A percentile compares a stretch with the other conserved stretches of the same genome.
Conservation (phyloP, 2,797 vertebrate species). For the Argya squamiceps region DNA sequence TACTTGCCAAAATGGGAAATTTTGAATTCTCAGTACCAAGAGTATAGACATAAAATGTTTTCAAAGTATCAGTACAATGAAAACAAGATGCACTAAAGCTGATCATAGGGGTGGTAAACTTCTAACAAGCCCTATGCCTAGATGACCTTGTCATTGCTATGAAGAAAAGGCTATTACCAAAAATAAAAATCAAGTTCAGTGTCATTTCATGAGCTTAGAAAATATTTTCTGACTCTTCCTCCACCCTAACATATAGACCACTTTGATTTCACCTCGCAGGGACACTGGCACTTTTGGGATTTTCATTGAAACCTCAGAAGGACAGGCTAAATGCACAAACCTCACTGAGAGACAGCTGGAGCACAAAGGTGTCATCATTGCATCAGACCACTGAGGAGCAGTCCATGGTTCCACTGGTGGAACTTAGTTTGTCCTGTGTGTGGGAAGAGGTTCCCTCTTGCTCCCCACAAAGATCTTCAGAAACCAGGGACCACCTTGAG, state of each 20-base stretch:
- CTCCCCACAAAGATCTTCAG: not conserved
- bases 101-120: not conserved
- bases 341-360: not conserved
- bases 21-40: not conserved
- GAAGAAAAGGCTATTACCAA: not conserved
- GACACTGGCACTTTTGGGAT: not conserved
- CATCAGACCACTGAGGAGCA: not conserved
- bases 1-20: not conserved
- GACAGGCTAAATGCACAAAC: not conserved
- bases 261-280: not conserved
- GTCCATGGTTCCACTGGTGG: not conserved
- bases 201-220: not conserved
- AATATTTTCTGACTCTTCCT: not conserved
- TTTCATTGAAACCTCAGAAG: not conserved
- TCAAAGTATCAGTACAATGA: not conserved
- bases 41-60: not conserved
- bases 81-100: not conserved
- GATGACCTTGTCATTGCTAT: not conserved
- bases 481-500: not conserved
- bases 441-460: not conserved
- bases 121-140: not conserved
- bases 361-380: not conserved
- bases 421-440: not conserved
- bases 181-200: not conserved
- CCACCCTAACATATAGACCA: not conserved